phyloP scores from a whole-genome alignment of 1,140 invertebrate species.

The Glossosoma conforme region DNA sequence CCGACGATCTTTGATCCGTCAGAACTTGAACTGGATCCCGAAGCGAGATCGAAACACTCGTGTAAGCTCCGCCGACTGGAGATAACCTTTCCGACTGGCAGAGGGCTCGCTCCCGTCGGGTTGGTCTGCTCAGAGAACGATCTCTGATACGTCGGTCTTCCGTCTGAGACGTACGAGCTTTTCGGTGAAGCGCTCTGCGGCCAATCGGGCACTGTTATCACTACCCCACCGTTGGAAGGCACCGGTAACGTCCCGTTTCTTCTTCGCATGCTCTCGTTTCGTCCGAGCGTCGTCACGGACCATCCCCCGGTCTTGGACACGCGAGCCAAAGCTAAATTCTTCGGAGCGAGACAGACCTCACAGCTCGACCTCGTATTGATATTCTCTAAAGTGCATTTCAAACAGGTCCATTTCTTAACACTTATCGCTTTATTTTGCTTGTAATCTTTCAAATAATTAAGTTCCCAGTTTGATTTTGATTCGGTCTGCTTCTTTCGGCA shows the following conservation, averaged over 20 bases:
- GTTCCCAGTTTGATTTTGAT: slow-evolving; percentile 46
- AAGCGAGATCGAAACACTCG: slow-evolving; percentile 53
- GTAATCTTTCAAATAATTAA: slow-evolving; percentile 46
- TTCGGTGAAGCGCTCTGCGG: slow-evolving; percentile 34
- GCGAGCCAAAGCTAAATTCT: slow-evolving; percentile 38
- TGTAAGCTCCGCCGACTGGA: slow-evolving; percentile 55
- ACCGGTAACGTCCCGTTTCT: slow-evolving; percentile 43
- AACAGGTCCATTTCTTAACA: slow-evolving; percentile 62
- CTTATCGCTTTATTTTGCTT: slow-evolving; percentile 41
- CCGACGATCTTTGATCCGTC: slow-evolving; percentile 36
- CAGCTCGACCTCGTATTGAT: slow-evolving; percentile 59
- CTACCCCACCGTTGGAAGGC: slow-evolving; percentile 41
- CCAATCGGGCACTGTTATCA: slow-evolving; percentile 47
- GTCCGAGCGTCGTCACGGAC: slow-evolving; percentile 44
- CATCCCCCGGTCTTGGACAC: slow-evolving; percentile 43
- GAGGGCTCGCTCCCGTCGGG: slow-evolving; percentile 36
- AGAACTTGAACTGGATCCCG: slow-evolving; percentile 44
- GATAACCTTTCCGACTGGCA: slow-evolving; percentile 48
- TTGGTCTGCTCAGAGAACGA: slow-evolving; percentile 59
- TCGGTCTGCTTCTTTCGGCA: slow-evolving; percentile 40
- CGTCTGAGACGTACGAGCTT: slow-evolving; percentile 48
- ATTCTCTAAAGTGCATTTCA: slow-evolving; percentile 73
- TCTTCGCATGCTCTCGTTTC: slow-evolving; percentile 40
- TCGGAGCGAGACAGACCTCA: slow-evolving; percentile 56
- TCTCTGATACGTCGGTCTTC: slow-evolving; percentile 54